Base-by-base conservation (phyloP, 2,113 vertebrate genomes). In the Percopsis transmontana region DNA sequence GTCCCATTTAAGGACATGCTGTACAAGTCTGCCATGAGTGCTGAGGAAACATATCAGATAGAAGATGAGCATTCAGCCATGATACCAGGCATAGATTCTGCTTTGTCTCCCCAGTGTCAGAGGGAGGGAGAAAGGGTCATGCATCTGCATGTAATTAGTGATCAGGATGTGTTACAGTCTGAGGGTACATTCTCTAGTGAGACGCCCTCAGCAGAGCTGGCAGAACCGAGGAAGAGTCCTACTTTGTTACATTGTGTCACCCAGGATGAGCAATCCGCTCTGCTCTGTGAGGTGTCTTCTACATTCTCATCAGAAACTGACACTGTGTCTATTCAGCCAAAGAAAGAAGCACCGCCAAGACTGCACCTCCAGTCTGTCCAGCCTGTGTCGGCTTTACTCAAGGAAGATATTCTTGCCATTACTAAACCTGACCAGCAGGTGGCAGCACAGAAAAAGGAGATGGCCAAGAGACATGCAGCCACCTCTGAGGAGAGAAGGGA, bases 21-120 rank as follows among this genome's bases (percentile, higher is more conserved):
- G 27, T 68, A 66, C n/a, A 83, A 82, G 64, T 88, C 85, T 24
- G 84, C 88, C 50, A 44, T 85, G n/a, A 58, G 70, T 48, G 44
- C 81, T 54, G 91, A 93, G 64, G 93, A 93, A 84, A 92, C 70
- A 8, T 77, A 87, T 0, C 15, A 75, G 38, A 61, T 94, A 39
- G 79, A 81, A 56, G 81, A 62, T 50, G 93, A 93, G 48, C 70
- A 69, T 3, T 12, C 62, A 9, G 62, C 68, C 48, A 40, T 57
- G 48, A 79, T 90, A 15, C 68, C 68, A 52, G 71, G 57, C 3
- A 5, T 89, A 56, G 85, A 84, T 7, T 57, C 67, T 21, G 40
- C 76, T 9, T 38, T 81, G 38, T 53, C 67, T 66, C 61, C 90
- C 39, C 76, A 66, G 11, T 72, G 72, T 27, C 71, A 90, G 56